These are phyloP conservation scores for Monopterus albus DNA, from an alignment of 2,113 vertebrate genomes.

Conservation along the genomic window DNA sequence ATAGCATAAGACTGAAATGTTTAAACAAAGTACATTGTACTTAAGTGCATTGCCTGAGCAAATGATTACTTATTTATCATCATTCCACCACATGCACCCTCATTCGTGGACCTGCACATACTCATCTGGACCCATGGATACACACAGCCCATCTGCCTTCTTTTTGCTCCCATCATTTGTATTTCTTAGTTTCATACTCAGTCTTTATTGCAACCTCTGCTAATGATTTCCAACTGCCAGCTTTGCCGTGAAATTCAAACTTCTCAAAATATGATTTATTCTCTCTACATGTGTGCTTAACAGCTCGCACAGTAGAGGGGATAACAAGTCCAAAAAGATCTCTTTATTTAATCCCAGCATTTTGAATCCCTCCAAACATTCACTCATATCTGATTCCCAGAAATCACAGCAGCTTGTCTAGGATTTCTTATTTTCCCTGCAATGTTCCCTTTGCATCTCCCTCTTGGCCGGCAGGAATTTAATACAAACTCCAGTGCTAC, in stretches of 20 bases:
- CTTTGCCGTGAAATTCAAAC: not conserved
- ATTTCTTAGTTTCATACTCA: not conserved
- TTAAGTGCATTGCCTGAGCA: not conserved
- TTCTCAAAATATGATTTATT: slow-evolving; percentile 16
- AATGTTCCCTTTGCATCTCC: slow-evolving; percentile 60
- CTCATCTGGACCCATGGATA: not conserved
- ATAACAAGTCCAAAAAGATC: slow-evolving; percentile 9
- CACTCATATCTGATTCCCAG: slow-evolving; percentile 48
- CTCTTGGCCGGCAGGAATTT: slow-evolving; percentile 65
- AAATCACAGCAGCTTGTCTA: slow-evolving; percentile 46
- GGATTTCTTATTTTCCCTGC: slow-evolving; percentile 56
- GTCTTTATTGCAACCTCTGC: slow-evolving; percentile 9
- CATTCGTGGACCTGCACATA: not conserved
- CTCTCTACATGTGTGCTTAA: slow-evolving; percentile 14
- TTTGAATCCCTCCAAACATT: slow-evolving; percentile 32
- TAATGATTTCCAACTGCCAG: not conserved
- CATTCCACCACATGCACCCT: not conserved
- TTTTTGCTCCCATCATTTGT: not conserved
- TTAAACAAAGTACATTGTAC: not conserved
- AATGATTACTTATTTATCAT: not conserved
- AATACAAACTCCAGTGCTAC: slow-evolving; percentile 55
- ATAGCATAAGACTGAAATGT: not conserved
- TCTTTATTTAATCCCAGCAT: not conserved
- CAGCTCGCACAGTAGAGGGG: not conserved
- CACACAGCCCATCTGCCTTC: not conserved